These are phyloP conservation scores for Rhadinocentrus ornatus DNA, from an alignment of 2,797 vertebrate genomes.

Conservation along the genomic window DNA sequence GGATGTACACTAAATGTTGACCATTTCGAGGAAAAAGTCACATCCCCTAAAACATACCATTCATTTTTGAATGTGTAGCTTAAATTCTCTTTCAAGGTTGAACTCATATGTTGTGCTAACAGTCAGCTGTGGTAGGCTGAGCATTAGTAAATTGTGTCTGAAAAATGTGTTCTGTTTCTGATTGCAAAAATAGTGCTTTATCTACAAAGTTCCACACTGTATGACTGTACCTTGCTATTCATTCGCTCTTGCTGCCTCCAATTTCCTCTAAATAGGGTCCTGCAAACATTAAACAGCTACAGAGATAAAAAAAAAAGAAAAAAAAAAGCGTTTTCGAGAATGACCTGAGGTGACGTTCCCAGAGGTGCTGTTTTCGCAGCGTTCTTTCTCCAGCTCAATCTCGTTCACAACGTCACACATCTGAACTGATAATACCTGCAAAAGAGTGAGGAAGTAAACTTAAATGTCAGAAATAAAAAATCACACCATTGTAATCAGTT, in stretches of 20 bases:
- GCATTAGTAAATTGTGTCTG: background rate
- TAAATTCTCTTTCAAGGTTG: background rate
- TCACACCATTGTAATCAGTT: too few relatives aligned
- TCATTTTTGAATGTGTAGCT: background rate
- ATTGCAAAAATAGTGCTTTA: conserved; percentile 11
- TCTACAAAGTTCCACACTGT: conserved; percentile 7
- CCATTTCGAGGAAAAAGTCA: background rate
- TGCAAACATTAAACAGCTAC: conserved; percentile 17
- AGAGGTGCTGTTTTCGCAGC: conserved; percentile 77
- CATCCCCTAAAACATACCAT: background rate
- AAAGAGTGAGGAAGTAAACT: conserved; percentile 36
- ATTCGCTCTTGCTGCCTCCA: conserved; percentile 27
- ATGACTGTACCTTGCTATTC: conserved; percentile 17
- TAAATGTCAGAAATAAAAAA: conserved; percentile 13
- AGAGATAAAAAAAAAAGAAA: too few relatives aligned
- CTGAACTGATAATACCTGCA: conserved; percentile 77
- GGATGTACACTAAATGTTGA: background rate
- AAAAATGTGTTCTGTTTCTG: conserved; percentile 1
- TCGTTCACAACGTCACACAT: conserved; percentile 84
- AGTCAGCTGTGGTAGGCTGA: conserved; percentile 1
- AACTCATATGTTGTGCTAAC: background rate
- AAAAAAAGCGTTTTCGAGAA: conserved; percentile 38
- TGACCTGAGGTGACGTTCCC: conserved; percentile 84
- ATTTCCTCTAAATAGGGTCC: conserved; percentile 45
- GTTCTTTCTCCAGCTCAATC: conserved; percentile 80